Percentiles rank a stretch among this genome's conserved stretches.
Conservation (phyloP, 2,113 vertebrate species). For the Vidua macroura region DNA sequence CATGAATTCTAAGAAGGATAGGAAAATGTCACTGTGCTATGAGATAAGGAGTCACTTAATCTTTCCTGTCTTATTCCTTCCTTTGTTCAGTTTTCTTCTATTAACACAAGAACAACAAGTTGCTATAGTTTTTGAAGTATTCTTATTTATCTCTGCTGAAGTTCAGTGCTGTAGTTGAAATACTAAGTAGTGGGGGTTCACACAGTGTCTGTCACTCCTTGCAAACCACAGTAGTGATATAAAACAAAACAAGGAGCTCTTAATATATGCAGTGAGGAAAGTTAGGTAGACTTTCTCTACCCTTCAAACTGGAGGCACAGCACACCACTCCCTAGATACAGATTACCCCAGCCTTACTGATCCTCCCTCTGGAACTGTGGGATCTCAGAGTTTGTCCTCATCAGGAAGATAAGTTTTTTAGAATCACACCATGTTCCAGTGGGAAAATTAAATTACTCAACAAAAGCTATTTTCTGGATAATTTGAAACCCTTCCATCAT, state of each 20-base stretch:
- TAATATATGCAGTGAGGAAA: not conserved
- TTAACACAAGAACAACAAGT: constrained; percentile 38
- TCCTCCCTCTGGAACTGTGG: not conserved
- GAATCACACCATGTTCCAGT: not conserved
- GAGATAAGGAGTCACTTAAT: constrained; percentile 62
- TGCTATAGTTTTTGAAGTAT: not conserved
- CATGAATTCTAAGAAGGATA: constrained; percentile 47
- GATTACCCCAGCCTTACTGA: not conserved
- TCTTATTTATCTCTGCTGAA: constrained; percentile 36
- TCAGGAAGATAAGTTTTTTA: not conserved
- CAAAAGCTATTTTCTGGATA: not conserved
- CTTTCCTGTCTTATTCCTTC: constrained; percentile 22
- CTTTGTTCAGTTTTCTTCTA: constrained; percentile 43
- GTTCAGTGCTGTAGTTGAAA: not conserved
- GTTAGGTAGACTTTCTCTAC: not conserved
- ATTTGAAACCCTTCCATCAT: not conserved
- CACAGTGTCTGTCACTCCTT: not conserved
- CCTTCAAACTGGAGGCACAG: not conserved
- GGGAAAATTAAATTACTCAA: not conserved
- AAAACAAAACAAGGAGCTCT: not conserved
- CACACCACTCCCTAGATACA: not conserved
- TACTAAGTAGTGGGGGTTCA: not conserved
- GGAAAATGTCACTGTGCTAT: constrained; percentile 48
- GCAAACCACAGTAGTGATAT: rapidly evolving
- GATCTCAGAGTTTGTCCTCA: not conserved